phyloP scores from a whole-genome alignment of 2,113 vertebrate species.

The Protomyctophum bolini region DNA sequence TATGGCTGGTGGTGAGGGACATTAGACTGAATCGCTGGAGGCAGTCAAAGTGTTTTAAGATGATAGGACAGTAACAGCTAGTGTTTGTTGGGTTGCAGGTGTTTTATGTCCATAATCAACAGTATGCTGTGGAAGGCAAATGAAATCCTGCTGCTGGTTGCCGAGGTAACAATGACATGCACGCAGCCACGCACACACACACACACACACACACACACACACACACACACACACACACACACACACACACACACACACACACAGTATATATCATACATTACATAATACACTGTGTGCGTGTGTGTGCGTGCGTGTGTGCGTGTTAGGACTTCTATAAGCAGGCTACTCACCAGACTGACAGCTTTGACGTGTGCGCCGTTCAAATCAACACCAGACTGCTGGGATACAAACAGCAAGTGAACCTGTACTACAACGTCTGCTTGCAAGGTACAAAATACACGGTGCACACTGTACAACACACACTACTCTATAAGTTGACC shows the following conservation, averaged over 20 bases:
- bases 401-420: slow-evolving; percentile 58
- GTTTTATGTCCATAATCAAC: slow-evolving; percentile 39
- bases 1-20: too few relatives aligned
- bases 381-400: slow-evolving; percentile 55
- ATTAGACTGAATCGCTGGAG: too few relatives aligned
- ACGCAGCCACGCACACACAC: too few relatives aligned
- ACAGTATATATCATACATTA: too few relatives aligned
- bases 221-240: too few relatives aligned
- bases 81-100: slow-evolving; percentile 44
- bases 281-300: too few relatives aligned
- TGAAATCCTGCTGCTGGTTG: slow-evolving; percentile 34
- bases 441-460: slow-evolving; percentile 41
- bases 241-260: too few relatives aligned
- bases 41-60: too few relatives aligned
- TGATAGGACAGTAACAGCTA: too few relatives aligned
- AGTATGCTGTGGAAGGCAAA: slow-evolving; percentile 50
- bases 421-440: slow-evolving; percentile 41
- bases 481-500: not conserved
- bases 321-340: slow-evolving; percentile 56
- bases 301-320: not conserved
- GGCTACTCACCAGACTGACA: slow-evolving; percentile 32
- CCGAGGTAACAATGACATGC: slow-evolving; percentile 48
- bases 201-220: too few relatives aligned
- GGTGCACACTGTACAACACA: not conserved
- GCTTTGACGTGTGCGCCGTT: slow-evolving; percentile 54